Base-by-base conservation (phyloP, 2,888 invertebrate genomes). In the Platycnemis pennipes region DNA sequence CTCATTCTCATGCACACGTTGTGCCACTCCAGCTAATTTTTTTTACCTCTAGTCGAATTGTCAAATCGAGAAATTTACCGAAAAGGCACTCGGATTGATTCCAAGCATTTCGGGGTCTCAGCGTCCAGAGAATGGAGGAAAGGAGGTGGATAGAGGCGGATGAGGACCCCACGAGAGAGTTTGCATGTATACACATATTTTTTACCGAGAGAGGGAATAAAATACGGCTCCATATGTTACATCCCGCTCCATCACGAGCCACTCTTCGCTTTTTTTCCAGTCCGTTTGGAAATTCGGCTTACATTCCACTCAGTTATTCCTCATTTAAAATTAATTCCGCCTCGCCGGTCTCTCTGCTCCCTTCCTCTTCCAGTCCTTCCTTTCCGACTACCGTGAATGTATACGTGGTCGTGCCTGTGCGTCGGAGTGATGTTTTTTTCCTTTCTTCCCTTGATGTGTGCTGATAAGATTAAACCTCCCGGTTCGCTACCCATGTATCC, bases 261-360 rank as follows among this genome's bases (percentile, higher is more conserved):
- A 26, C 63, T 63, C n/a, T n/a, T 63, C 8, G 5, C 63, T 63
- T 37, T 37, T 13, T 77, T 77, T 77, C 77, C 69, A 11, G 13
- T 31, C 77, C 77, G 77, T 8, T 37, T 77, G 77, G 37, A 77
- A 77, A 77, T 77, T 77, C 77, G 77, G 77, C 77, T 77, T 77
- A 31, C 77, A 77, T 37, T 16, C 77, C 13, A 37, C 77, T 77
- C 77, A 77, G 77, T 77, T 77, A 77, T 77, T 77, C 77, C 77
- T 77, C 31, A 37, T 77, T 11, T 37, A 37, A 77, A 77, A 77
- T 77, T 37, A 77, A 77, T 37, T 77, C 77, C 77, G 13, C 77
- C 13, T 37, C 77, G 77, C 37, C 77, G 1, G 37, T 77, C 77
- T 77, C 37, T n/a, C n/a, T n/a, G n/a, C n/a, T n/a, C 63, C n/a